Evolutionary conservation across 2,797 vertebrate species (phyloP).

Genomic region (Denticeps clupeoides): DNA sequence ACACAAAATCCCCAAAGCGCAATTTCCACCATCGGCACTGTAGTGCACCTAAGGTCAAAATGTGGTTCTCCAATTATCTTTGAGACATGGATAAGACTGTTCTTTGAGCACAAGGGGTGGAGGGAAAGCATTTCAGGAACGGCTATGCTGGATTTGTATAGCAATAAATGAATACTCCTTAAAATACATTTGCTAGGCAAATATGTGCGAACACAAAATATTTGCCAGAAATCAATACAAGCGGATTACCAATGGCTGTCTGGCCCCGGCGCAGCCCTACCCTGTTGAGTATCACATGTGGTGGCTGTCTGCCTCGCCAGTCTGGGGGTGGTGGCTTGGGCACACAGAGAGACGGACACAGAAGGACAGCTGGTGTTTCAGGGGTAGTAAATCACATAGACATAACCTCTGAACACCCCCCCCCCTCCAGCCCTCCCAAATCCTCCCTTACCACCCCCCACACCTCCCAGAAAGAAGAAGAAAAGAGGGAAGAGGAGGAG

Average conservation of each 20-base stretch:
- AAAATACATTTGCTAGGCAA: no score
- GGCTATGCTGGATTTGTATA: no score
- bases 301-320: slow-evolving; percentile 14
- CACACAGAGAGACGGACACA: slow-evolving; percentile 60
- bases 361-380: slow-evolving; percentile 98
- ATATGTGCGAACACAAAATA: no score
- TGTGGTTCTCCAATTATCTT: slow-evolving; percentile 45
- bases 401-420: slow-evolving; percentile 64
- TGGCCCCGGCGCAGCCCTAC: no score
- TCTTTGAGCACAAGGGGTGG: slow-evolving; percentile 15
- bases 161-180: no score
- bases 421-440: slow-evolving; percentile 12
- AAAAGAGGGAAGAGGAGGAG: slow-evolving; percentile 28
- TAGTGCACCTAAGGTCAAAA: slow-evolving; percentile 54
- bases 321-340: slow-evolving; percentile 29
- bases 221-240: no score
- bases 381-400: slow-evolving; percentile 96
- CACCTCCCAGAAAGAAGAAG: slow-evolving; percentile 32
- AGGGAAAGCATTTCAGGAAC: no score
- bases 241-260: no score
- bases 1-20: slow-evolving; percentile 34
- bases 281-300: slow-evolving; percentile 25
- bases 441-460: slow-evolving; percentile 44
- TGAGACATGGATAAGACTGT: slow-evolving; percentile 10
- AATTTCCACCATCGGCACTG: slow-evolving; percentile 44